Conservation (phyloP, 2,113 vertebrate genomes). For the Aythya baeri region DNA sequence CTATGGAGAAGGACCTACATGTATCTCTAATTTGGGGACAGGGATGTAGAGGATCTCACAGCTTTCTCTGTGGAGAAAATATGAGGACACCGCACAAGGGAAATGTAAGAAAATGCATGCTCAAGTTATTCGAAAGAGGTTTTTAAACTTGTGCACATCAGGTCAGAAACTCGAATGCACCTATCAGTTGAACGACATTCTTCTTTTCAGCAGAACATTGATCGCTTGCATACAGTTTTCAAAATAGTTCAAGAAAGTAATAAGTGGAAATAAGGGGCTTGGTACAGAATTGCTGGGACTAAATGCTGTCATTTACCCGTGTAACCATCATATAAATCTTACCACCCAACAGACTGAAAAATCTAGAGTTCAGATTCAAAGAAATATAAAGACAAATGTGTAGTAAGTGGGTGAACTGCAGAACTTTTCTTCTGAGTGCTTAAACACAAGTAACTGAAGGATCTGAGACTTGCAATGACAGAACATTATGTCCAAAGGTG, state of each 20-base stretch:
- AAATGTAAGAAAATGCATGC: background rate
- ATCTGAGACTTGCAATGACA: background rate
- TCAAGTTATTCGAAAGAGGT: background rate
- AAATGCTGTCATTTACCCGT: background rate
- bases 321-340: background rate
- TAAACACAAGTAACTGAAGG: conserved; percentile 8
- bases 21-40: background rate
- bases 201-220: background rate
- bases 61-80: background rate
- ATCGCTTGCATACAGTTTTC: background rate
- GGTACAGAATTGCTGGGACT: background rate
- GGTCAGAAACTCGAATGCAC: background rate
- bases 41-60: background rate
- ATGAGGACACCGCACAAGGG: background rate
- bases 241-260: background rate
- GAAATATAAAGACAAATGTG: background rate
- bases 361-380: background rate
- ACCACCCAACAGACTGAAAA: background rate
- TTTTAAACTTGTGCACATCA: background rate
- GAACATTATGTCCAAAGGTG: background rate
- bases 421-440: background rate
- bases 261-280: background rate
- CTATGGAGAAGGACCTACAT: background rate
- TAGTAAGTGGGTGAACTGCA: background rate
- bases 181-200: background rate